A percentile compares a stretch with the other conserved stretches of the same genome.
phyloP scores from a whole-genome alignment of 2,113 vertebrate species.

The Trochalopteron elliotii region DNA sequence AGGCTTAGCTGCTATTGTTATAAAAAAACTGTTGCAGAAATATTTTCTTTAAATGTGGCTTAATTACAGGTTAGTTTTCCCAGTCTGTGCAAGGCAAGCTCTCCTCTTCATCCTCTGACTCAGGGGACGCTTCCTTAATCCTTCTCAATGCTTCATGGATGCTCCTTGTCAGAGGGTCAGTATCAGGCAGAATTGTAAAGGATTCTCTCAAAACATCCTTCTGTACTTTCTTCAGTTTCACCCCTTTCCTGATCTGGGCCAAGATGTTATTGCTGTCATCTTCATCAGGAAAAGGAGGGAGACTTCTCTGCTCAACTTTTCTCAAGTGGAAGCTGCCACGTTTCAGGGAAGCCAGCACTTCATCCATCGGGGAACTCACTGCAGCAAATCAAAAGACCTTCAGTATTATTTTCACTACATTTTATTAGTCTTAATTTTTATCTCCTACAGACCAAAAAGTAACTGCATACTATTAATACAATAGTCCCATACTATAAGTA shows the following conservation, averaged over 20 bases:
- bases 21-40: neutral
- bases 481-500: accelerated
- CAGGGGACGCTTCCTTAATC: constrained; percentile 97
- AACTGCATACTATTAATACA: neutral
- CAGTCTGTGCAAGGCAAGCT: constrained; percentile 90
- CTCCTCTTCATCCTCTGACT: constrained; percentile 96
- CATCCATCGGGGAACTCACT: constrained; percentile 98
- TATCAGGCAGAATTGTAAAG: constrained; percentile 80
- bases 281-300: constrained; percentile 90
- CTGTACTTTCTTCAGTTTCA: constrained; percentile 93
- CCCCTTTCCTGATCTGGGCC: constrained; percentile 96
- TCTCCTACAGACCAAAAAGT: neutral
- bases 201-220: constrained; percentile 84
- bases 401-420: neutral
- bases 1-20: neutral
- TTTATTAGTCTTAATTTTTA: neutral
- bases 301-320: constrained; percentile 93
- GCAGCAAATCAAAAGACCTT: constrained; percentile 55
- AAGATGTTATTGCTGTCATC: constrained; percentile 96
- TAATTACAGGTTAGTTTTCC: constrained; percentile 87
- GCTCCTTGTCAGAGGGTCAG: constrained; percentile 93
- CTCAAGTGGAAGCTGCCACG: constrained; percentile 95
- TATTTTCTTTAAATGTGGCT: neutral
- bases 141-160: constrained; percentile 95
- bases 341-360: constrained; percentile 96